phyloP scores from a whole-genome alignment of 1,140 invertebrate species.

The Acromyrmex charruanus region DNA sequence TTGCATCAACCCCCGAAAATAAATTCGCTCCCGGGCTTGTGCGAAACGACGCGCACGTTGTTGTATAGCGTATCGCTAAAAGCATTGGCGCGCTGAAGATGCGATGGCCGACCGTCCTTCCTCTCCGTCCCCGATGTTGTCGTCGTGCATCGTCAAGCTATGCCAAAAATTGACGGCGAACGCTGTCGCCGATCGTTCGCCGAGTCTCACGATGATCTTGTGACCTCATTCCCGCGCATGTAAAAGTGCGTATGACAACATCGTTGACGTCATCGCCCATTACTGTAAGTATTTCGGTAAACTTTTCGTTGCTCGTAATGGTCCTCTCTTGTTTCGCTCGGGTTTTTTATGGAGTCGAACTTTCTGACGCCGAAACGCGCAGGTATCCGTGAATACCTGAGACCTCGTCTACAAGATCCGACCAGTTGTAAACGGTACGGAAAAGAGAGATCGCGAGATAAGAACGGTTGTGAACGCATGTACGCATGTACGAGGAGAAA shows the following conservation, averaged over 20 bases:
- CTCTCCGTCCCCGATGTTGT: not conserved
- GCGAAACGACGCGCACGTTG: not conserved
- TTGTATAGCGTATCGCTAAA: constrained; percentile 10
- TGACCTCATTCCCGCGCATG: not conserved
- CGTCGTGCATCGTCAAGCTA: constrained; percentile 31
- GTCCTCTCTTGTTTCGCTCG: not conserved
- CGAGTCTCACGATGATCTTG: constrained; percentile 43
- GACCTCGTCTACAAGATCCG: not conserved
- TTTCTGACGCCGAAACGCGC: not conserved
- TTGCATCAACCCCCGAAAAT: constrained; percentile 72
- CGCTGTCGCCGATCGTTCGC: constrained; percentile 44
- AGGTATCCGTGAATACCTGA: not conserved
- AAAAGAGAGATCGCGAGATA: constrained; percentile 12
- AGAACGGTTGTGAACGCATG: constrained; percentile 29
- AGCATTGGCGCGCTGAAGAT: constrained; percentile 24
- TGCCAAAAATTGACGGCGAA: constrained; percentile 37
- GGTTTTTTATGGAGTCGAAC: not conserved
- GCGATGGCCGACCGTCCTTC: not conserved
- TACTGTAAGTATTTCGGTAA: constrained; percentile 14
- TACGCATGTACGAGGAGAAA: constrained; percentile 19
- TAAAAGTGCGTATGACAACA: not conserved
- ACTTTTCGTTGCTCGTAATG: not conserved
- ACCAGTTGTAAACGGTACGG: constrained; percentile 15
- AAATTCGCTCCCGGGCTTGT: constrained; percentile 43
- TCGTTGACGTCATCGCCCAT: constrained; percentile 13